Base-by-base conservation (phyloP, 2,888 invertebrate species). In the Lysandra bellargus region DNA sequence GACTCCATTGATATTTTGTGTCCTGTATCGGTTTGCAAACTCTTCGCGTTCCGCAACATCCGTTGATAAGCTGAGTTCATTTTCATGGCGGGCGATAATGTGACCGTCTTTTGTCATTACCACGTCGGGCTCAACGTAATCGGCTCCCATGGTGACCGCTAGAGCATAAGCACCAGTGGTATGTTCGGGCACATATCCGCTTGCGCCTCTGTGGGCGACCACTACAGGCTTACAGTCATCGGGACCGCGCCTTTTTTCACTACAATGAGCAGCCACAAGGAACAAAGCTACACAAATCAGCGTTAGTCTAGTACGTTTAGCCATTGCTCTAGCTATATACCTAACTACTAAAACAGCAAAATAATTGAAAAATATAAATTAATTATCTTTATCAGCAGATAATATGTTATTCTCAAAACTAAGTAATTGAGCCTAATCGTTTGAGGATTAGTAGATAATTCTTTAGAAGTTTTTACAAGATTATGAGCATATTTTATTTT, bases 141-240 rank as follows among this genome's bases (percentile, higher is more conserved):
- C 93, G 1, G 93, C 89, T 1, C 93, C 93, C 90, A 93, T 89
- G 0, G 91, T 89, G 78, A 93, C 87, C 2, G 94, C 91, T 2
- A 94, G 86, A 0, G 93, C 90, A 81, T 94, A 94, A 1, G 94
- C 88, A 4, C 90, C 93, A 30, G 93, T 87, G 0, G 94, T 94
- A 81, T 94, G 94, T 82, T 94, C 94, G 0, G 94, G 93, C 1
- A 91, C 90, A 81, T 94, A 94, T 1, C 93, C 94, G 64, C 93
- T 92, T 37, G 94, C 93, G 1, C 94, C 94, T 5, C 94, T 87
- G 80, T 93, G 93, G 2, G 90, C 92, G 49, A 92, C 90, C 1
- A 92, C 87, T 14, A 90, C 79, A 1, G 89, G 90, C 12, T 85
- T 83, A 81, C 91, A 89, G 78, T 87, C 87, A 76, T 87, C 86